Evolutionary conservation across 1,140 invertebrate genomes (phyloP).

Genomic region (Varroa destructor): DNA sequence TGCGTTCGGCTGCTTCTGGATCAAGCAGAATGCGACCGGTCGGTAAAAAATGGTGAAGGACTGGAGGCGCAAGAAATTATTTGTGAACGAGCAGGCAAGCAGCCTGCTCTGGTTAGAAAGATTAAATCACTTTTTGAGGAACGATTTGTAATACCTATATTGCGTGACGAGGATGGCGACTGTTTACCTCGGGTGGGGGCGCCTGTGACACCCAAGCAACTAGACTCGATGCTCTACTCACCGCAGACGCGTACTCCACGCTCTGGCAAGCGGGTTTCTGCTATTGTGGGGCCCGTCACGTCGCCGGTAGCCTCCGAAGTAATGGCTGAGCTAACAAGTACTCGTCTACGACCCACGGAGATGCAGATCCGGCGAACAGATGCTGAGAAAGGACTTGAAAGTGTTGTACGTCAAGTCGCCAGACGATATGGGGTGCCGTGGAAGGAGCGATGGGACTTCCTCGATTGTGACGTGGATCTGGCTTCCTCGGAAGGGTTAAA

Average conservation of each 20-base stretch:
- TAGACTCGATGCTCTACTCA: background rate
- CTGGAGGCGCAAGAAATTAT: slow-evolving; percentile 58
- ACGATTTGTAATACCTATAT: slow-evolving; percentile 67
- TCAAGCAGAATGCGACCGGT: slow-evolving; percentile 60
- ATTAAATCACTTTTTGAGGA: slow-evolving; percentile 53
- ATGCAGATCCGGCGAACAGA: slow-evolving; percentile 47
- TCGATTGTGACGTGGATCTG: slow-evolving; percentile 63
- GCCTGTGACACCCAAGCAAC: slow-evolving; percentile 39
- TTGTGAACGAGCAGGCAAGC: slow-evolving; percentile 29
- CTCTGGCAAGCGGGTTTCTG: slow-evolving; percentile 21
- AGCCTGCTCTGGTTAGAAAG: slow-evolving; percentile 34
- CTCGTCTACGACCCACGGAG: slow-evolving; percentile 26
- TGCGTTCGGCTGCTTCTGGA: slow-evolving; percentile 61
- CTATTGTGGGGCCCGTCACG: slow-evolving; percentile 27
- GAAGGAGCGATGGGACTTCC: slow-evolving; percentile 79
- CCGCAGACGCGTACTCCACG: slow-evolving; percentile 29
- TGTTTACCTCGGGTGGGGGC: slow-evolving; percentile 47
- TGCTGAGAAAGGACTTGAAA: slow-evolving; percentile 66
- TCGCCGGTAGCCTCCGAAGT: slow-evolving; percentile 43
- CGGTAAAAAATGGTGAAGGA: slow-evolving; percentile 55
- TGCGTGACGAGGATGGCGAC: slow-evolving; percentile 57
- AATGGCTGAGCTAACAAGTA: slow-evolving; percentile 34
- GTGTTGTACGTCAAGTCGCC: slow-evolving; percentile 60
- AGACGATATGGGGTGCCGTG: slow-evolving; percentile 59
- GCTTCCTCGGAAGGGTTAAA: slow-evolving; percentile 53